Base-by-base conservation (phyloP, 2,113 vertebrate species). In the Ciconia maguari region DNA sequence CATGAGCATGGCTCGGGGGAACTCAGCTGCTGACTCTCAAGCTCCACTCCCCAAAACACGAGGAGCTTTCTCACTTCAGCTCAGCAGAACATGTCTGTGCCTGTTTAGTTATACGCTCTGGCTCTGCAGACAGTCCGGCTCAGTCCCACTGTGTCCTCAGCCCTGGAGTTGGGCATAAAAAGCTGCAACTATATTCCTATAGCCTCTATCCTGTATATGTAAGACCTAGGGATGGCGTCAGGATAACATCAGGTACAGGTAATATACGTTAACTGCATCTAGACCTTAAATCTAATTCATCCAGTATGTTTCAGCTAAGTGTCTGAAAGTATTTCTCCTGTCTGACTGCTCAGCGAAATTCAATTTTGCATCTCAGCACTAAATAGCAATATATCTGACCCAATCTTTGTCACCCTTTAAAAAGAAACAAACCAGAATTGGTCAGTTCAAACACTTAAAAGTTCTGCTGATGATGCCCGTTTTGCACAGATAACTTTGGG, bases 151-250 rank as follows among this genome's bases (percentile, higher is more conserved):
- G 51, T 22, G 44, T 21, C 29, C 34, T 42, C 84, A 70, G 16
- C 24, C 26, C 15, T 24, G 44, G 70, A 48, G 17, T 32, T 32
- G 5, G 10, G 16, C 57, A 48, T 15, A 52, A 52, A 65, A 86
- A 42, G 4, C 16, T 52, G 44, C 29, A 64, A 29, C 21, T 58
- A 11, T 69, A 52, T 52, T 42, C 8, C 15, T 20, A 29, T 8
- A 49, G 9, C 38, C 10, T 20, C 20, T 10, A n/a, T 7, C 14
- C 27, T 0, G 1, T 38, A 51, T 2, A 9, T 15, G 19, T 44
- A 60, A 70, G 29, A 12, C 10, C 14, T 10, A 13, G 24, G 16
- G 19, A 32, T 69, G 26, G 10, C 25, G 41, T 21, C 2, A 0
- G 24, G 14, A 21, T 36, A 80, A 57, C 19, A 57, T 13, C 36